Base-by-base conservation (phyloP, 2,113 vertebrate genomes). In the Cyrtonyx montezumae region DNA sequence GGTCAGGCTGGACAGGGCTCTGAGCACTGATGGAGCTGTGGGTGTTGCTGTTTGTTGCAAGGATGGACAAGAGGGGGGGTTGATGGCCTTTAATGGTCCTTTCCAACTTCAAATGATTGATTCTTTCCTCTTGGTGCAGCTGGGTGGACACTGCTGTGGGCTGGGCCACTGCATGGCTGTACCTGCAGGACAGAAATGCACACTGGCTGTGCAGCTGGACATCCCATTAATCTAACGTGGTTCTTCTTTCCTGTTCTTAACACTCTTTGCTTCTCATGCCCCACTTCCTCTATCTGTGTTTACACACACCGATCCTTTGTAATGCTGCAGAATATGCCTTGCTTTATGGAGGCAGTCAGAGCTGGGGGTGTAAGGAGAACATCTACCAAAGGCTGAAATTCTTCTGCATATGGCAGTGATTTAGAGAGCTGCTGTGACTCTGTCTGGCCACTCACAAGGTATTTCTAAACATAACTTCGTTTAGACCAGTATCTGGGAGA, bases 381-480 rank as follows among this genome's bases (percentile, higher is more conserved):
- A 56, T 67, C 78, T 42, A 18, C 34, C 61, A 56, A 90, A 92
- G 75, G 26, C 82, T 93, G 66, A 93, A 88, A 51, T 80, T 74
- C 49, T 84, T 91, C 67, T 90, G 84, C 87, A 79, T 93, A 40
- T 68, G 82, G 91, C 91, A 81, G 80, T 92, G 91, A 96, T 95
- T 94, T 92, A 84, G 49, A 70, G 85, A 58, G 62, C 56, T 88
- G 76, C 94, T 94, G 79, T 94, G 91, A 94, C 85, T 94, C 90
- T 71, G 75, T 82, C 86, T 91, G 87, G 88, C 94, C 71, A 86
- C 88, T 96, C 80, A 76, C 62, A 88, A 93, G 85, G 59, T 88
- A 92, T 94, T 92, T 93, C 92, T 96, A 94, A 95, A 91, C 86
- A 88, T 87, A 91, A 92, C 87, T 79, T 73, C 73, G 93, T 94